Base-by-base conservation (phyloP, 1,140 invertebrate species). In the Anagrus nilaparvatae region DNA sequence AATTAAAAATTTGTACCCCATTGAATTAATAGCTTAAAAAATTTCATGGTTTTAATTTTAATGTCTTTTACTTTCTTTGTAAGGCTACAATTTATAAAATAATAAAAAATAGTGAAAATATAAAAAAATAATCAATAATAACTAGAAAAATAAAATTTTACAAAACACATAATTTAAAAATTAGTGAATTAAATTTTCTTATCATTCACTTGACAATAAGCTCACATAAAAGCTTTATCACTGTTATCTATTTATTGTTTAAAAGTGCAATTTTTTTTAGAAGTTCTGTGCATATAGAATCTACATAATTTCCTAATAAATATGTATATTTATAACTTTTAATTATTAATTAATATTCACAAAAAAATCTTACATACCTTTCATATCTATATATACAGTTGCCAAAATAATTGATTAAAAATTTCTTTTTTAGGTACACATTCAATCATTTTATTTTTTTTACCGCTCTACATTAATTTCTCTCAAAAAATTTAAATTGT, bases 351-450 rank as follows among this genome's bases (percentile, higher is more conserved):
- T 5, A 5, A n/a, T n/a, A 14, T 30, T 5, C 10, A 5, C 14
- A 30, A 30, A 30, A n/a, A 9, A 14, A 7, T 7, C 10, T 10
- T 30, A 9, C 29, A 16, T 32, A 36, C 38, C 30, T 43, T 35
- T 25, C 10, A 37, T 42, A 42, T 30, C 27, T 9, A 46, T 58
- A 58, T 58, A 53, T 56, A 58, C 54, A 56, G 39, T 55, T 45
- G 48, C 51, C 54, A 49, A 53, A 52, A 58, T 41, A 58, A 61
- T 60, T 52, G 48, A 60, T 59, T 49, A 58, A 60, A 50, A 60
- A 50, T 61, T 58, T 24, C 24, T 36, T 36, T 23, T 36, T 23
- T 36, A 14, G 13, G 13, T 36, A 36, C 24, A 36, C 12, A 21
- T 19, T 16, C 19, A 19, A 28, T 2, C 36, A 8, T 33, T 33